These are phyloP conservation scores for Eilema caniola DNA, from an alignment of 2,888 invertebrate species.

Conservation along the genomic window DNA sequence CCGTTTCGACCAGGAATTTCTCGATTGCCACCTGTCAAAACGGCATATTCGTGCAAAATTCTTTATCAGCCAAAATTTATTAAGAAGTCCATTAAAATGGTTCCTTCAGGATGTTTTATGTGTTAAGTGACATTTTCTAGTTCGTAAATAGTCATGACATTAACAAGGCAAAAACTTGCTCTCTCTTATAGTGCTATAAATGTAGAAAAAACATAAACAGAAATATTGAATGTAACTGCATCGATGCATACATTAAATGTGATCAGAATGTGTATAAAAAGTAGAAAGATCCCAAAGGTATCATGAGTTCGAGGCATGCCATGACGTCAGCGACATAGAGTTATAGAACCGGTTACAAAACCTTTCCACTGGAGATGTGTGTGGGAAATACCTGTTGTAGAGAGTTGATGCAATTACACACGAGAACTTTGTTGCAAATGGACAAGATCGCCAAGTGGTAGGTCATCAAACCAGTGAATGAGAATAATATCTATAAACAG, in stretches of 20 bases:
- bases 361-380: slow-evolving; percentile 65
- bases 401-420: slow-evolving; percentile 57
- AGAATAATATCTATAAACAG: slow-evolving; percentile 40
- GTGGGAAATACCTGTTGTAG: slow-evolving; percentile 70
- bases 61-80: not conserved
- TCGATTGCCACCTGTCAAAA: no score
- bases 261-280: slow-evolving; percentile 37
- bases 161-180: not conserved
- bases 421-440: slow-evolving; percentile 53
- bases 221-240: not conserved
- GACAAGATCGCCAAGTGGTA: slow-evolving; percentile 42
- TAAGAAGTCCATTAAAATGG: not conserved
- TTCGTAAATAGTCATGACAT: no score
- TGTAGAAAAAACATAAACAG: slow-evolving; percentile 12
- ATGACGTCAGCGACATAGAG: slow-evolving; percentile 64
- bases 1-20: no score
- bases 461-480: slow-evolving; percentile 47
- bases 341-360: slow-evolving; percentile 66
- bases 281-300: slow-evolving; percentile 54
- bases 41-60: not conserved
- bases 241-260: not conserved
- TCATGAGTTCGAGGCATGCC: slow-evolving; percentile 57
- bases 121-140: not conserved
- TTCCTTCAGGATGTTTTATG: not conserved
- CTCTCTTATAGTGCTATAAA: not conserved